Evolutionary conservation across 2,797 vertebrate species (phyloP).

Genomic region (Sus cebifrons): DNA sequence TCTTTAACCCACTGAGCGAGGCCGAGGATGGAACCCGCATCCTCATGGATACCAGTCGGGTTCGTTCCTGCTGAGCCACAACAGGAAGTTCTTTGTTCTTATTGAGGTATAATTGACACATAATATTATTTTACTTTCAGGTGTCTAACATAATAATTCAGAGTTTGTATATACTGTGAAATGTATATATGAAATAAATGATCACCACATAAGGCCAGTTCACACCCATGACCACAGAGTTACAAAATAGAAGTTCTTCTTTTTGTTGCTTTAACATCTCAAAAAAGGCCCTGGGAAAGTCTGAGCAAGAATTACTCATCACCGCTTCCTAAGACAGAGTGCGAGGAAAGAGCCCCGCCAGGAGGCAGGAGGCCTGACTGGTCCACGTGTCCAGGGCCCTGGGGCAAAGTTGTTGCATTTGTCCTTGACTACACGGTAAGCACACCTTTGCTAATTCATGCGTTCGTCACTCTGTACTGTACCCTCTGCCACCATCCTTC

Average conservation of each 20-base stretch:
- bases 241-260: neutral
- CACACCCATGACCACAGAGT: neutral
- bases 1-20: too few relatives aligned
- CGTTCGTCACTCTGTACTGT: too few relatives aligned
- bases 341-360: neutral
- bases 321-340: neutral
- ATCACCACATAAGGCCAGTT: neutral
- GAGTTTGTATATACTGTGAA: neutral
- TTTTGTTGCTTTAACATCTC: neutral
- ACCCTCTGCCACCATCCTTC: fast-evolving
- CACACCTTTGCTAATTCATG: neutral
- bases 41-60: too few relatives aligned
- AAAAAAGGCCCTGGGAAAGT: neutral
- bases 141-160: neutral
- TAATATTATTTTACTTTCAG: neutral
- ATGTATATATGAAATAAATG: neutral
- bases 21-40: too few relatives aligned
- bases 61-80: too few relatives aligned
- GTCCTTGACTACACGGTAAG: neutral
- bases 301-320: neutral
- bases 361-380: neutral
- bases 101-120: neutral
- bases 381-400: neutral
- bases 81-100: too few relatives aligned
- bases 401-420: neutral